Percentiles rank a stretch among this genome's conserved stretches.
phyloP scores from a whole-genome alignment of 2,888 invertebrate species.

The Pycnomerus fuliginosus region DNA sequence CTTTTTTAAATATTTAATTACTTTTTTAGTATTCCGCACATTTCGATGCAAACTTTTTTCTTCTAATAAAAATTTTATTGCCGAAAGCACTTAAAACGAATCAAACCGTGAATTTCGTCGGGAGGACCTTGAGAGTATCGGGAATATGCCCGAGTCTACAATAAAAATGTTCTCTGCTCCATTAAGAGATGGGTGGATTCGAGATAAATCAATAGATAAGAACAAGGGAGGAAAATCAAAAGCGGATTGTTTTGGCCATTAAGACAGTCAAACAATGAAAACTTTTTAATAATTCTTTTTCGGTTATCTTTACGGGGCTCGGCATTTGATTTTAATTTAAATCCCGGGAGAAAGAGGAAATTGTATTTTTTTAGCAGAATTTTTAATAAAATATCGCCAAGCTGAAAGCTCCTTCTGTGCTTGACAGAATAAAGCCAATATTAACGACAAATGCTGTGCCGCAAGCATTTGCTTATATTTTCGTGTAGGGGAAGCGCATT shows the following conservation, averaged over 20 bases:
- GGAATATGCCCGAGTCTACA: slow-evolving; percentile 18
- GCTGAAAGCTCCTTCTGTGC: slow-evolving; percentile 13
- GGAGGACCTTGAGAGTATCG: slow-evolving; percentile 19
- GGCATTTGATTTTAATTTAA: slow-evolving; percentile 10
- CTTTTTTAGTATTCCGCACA: no score
- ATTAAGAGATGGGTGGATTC: slow-evolving; percentile 16
- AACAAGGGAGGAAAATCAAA: slow-evolving; percentile 5
- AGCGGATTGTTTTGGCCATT: slow-evolving; percentile 18
- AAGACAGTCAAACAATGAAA: slow-evolving; percentile 18
- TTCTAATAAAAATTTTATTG: slow-evolving; percentile 22
- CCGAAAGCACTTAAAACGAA: slow-evolving; percentile 23
- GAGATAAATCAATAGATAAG: slow-evolving; percentile 21
- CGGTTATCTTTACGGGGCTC: slow-evolving; percentile 9
- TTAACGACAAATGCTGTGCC: slow-evolving; percentile 17
- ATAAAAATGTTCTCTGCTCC: slow-evolving; percentile 21
- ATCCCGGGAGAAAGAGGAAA: slow-evolving; percentile 12
- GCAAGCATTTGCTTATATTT: slow-evolving; percentile 9
- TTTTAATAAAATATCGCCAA: slow-evolving; percentile 22
- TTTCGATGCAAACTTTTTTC: no score
- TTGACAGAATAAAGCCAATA: slow-evolving; percentile 23
- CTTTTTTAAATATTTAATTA: no score
- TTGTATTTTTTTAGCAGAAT: slow-evolving; percentile 16
- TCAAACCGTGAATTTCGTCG: slow-evolving; percentile 17
- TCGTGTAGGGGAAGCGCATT: no score
- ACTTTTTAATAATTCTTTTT: slow-evolving; percentile 18